Percentiles rank a stretch among this genome's conserved stretches.
Conservation (phyloP, 2,888 invertebrate genomes). For the Plagodis pulveraria region DNA sequence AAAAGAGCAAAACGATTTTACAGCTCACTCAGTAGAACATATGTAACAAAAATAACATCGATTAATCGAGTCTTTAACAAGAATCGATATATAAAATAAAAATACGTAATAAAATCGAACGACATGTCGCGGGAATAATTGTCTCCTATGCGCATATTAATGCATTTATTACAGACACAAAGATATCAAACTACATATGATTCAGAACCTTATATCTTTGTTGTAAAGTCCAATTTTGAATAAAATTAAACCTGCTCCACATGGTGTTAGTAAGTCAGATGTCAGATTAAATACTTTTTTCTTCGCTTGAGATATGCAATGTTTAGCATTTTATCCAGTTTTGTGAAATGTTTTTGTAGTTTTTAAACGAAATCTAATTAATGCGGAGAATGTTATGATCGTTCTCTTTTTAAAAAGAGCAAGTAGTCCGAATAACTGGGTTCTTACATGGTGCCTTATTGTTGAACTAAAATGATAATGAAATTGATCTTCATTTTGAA, state of each 20-base stretch:
- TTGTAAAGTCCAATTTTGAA: conserved; percentile 1
- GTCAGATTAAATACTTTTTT: conserved; percentile 22
- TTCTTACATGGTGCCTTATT: too few relatives aligned
- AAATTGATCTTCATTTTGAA: too few relatives aligned
- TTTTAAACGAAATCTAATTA: too few relatives aligned
- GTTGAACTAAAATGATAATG: too few relatives aligned
- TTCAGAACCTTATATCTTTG: not conserved
- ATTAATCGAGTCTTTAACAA: conserved; percentile 8
- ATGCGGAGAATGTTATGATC: too few relatives aligned
- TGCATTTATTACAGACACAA: conserved; percentile 8
- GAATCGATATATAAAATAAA: conserved; percentile 5
- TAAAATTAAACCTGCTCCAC: not conserved
- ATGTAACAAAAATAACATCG: not conserved
- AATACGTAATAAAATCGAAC: conserved; percentile 14
- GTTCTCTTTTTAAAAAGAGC: too few relatives aligned
- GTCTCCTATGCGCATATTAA: conserved; percentile 13
- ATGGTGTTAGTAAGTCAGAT: conserved; percentile 18
- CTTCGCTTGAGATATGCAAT: conserved; percentile 2
- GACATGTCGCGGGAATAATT: conserved; percentile 19
- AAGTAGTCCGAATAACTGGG: too few relatives aligned
- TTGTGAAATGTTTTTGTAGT: conserved; percentile 3
- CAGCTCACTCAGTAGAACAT: too few relatives aligned
- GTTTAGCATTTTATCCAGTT: not conserved
- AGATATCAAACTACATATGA: not conserved
- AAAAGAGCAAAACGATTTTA: too few relatives aligned